phyloP scores from a whole-genome alignment of 2,888 invertebrate genomes.

The Blastobasis adustella region DNA sequence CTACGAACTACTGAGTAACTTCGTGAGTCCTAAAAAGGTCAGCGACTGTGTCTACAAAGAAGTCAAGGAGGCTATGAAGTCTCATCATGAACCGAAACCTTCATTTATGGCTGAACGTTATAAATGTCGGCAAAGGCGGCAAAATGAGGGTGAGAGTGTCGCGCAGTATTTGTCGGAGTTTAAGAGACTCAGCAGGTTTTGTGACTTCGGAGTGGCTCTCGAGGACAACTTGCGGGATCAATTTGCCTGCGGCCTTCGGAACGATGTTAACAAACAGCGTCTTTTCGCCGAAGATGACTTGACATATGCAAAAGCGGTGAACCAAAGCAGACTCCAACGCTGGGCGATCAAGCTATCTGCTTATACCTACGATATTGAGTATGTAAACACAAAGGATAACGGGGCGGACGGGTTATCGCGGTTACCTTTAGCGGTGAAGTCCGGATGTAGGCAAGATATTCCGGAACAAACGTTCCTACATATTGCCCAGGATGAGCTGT shows the following conservation, averaged over 20 bases:
- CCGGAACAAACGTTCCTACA: neutral
- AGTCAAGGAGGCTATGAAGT: constrained; percentile 1
- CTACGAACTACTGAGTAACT: too few species aligned
- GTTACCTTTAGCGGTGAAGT: neutral
- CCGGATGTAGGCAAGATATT: neutral
- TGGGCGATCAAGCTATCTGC: neutral
- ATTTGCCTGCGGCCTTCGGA: constrained; percentile 1
- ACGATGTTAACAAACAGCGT: constrained; percentile 3
- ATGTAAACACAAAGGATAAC: neutral
- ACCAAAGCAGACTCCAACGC: too few species aligned
- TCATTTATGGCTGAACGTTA: constrained; percentile 8
- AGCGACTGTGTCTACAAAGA: too few species aligned
- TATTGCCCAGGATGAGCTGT: neutral
- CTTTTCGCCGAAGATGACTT: too few species aligned
- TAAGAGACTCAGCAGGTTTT: constrained; percentile 1
- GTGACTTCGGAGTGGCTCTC: neutral
- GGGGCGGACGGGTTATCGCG: neutral
- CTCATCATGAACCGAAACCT: constrained; percentile 8
- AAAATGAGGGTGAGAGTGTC: constrained; percentile 2
- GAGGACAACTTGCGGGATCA: neutral
- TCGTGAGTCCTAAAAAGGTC: too few species aligned
- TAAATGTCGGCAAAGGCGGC: constrained; percentile 6
- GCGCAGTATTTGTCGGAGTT: constrained; percentile 5
- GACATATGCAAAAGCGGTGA: too few species aligned
- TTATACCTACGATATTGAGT: neutral